Evolutionary conservation across 2,113 vertebrate species (phyloP).

Genomic region (Cervus canadensis): DNA sequence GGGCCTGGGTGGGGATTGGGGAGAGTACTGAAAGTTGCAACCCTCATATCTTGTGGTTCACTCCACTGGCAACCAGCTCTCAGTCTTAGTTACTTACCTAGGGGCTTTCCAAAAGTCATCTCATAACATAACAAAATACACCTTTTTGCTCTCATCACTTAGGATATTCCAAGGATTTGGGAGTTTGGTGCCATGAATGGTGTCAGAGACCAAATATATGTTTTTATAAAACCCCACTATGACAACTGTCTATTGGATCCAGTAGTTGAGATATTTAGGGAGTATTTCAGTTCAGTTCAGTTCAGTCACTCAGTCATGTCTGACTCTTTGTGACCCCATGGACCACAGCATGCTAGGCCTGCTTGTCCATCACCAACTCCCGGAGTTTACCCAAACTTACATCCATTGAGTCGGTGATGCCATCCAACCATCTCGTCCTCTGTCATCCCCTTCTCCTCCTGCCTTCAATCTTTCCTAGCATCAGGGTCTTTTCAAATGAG

Average conservation of each 20-base stretch:
- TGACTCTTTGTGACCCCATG: accelerated
- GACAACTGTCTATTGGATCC: background rate
- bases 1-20: background rate
- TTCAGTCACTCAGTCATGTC: background rate
- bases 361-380: background rate
- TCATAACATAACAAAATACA: background rate
- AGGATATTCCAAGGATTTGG: background rate
- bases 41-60: background rate
- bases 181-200: background rate
- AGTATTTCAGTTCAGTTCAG: background rate
- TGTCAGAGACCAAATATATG: background rate
- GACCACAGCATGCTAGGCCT: background rate
- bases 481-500: background rate
- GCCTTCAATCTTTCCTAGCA: background rate
- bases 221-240: background rate
- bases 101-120: background rate
- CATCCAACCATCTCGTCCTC: background rate
- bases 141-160: background rate
- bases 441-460: background rate
- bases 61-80: background rate
- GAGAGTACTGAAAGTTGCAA: background rate
- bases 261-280: background rate
- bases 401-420: background rate
- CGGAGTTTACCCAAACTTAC: accelerated
- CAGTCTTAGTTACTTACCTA: background rate